These are phyloP conservation scores for Pollenia angustigena DNA, from an alignment of 2,888 invertebrate species.

Conservation along the genomic window DNA sequence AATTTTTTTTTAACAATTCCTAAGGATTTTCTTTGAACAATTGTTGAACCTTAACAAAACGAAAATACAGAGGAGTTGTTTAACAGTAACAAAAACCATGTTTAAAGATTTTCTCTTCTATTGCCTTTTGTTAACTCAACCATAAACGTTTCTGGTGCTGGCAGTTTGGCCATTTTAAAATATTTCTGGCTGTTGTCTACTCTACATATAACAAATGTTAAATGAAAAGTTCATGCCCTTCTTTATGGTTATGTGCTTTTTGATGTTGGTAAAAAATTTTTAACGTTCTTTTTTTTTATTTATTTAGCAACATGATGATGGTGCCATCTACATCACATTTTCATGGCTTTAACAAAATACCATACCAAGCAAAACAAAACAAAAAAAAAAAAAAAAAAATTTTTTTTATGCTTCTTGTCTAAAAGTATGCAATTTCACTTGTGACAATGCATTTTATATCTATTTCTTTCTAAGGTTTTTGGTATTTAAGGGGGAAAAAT, in stretches of 20 bases:
- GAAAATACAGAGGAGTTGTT: conserved; percentile 2
- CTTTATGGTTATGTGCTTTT: conserved; percentile 68
- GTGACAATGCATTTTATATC: conserved; percentile 53
- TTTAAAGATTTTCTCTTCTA: conserved; percentile 53
- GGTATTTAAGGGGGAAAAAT: conserved; percentile 24
- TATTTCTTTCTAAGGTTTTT: conserved; percentile 1
- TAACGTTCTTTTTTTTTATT: background rate
- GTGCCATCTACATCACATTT: conserved; percentile 70
- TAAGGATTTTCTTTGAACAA: conserved; percentile 59
- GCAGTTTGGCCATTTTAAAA: conserved; percentile 60
- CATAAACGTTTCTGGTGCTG: conserved; percentile 26
- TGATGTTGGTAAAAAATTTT: conserved; percentile 31
- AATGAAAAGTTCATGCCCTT: conserved; percentile 74
- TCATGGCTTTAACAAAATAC: conserved; percentile 27
- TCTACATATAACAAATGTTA: conserved; percentile 72
- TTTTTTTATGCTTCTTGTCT: conserved; percentile 13
- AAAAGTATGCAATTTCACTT: conserved; percentile 69
- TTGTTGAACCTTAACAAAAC: conserved; percentile 50
- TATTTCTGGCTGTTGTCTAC: conserved; percentile 43
- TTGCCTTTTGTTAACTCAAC: conserved; percentile 54
- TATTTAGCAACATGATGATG: conserved; percentile 52
- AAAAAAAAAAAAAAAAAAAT: too few relatives aligned
- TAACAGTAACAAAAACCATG: conserved; percentile 51
- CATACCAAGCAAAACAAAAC: background rate
- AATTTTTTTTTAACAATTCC: conserved; percentile 28